Percentiles rank a stretch among this genome's conserved stretches.
Conservation (phyloP, 2,797 vertebrate species). For the Vireo griseus region DNA sequence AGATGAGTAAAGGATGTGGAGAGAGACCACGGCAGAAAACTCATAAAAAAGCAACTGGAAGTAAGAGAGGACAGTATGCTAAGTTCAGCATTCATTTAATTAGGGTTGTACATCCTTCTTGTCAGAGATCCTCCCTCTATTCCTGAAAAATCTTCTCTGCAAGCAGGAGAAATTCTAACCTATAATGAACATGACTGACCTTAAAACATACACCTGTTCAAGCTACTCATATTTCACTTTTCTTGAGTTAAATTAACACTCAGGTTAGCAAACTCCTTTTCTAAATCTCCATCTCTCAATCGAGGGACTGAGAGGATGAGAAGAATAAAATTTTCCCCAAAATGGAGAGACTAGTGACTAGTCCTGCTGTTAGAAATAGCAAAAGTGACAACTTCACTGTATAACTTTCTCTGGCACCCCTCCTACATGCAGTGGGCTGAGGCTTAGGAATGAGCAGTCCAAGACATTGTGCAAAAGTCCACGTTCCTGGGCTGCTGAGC, state of each 20-base stretch:
- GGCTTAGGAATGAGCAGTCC: not conserved
- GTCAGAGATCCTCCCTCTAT: not conserved
- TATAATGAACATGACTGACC: not conserved
- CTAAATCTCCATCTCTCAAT: not conserved
- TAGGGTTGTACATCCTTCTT: not conserved
- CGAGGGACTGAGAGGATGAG: not conserved
- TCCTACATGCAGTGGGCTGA: not conserved
- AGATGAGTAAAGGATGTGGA: too few relatives aligned
- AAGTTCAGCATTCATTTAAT: not conserved
- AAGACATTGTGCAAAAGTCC: not conserved
- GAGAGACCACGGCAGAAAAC: not conserved
- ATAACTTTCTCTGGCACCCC: not conserved
- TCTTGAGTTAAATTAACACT: not conserved
- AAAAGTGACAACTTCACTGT: not conserved
- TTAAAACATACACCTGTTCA: not conserved
- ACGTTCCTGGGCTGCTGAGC: not conserved
- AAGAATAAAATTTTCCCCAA: not conserved
- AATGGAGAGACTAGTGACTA: not conserved
- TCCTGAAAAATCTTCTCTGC: not conserved
- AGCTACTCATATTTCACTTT: not conserved
- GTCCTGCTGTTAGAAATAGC: not conserved
- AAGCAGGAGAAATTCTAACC: not conserved
- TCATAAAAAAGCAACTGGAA: not conserved
- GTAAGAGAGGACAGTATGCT: not conserved
- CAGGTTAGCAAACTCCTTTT: not conserved